Conservation (phyloP, 2,888 invertebrate species). For the Norana najaformis region DNA sequence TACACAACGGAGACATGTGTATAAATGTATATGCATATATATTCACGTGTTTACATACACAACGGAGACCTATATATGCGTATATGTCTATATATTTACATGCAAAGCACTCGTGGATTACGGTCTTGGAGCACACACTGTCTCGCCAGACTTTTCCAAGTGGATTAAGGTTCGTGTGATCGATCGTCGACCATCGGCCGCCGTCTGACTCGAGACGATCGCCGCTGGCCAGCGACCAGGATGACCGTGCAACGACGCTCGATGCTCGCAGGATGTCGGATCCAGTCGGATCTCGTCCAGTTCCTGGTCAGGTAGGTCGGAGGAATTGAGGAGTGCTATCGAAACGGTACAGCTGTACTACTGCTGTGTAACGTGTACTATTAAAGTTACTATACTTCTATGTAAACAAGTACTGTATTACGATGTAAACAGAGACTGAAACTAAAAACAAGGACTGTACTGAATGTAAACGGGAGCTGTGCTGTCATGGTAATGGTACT, state of each 20-base stretch:
- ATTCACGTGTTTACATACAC: background rate
- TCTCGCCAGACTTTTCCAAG: conserved; percentile 13
- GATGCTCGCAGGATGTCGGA: background rate
- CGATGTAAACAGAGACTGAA: background rate
- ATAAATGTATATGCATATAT: background rate
- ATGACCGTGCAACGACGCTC: background rate
- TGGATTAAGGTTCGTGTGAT: background rate
- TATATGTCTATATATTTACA: background rate
- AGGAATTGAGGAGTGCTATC: background rate
- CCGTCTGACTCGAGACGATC: conserved; percentile 13
- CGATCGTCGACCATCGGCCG: background rate
- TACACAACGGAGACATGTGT: too few species aligned
- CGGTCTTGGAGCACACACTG: background rate
- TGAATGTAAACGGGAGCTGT: background rate
- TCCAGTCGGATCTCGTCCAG: conserved; percentile 5
- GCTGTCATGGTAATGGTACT: background rate
- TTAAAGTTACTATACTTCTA: background rate
- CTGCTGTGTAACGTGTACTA: background rate
- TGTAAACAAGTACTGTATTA: background rate
- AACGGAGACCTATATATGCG: background rate
- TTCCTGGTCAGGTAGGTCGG: background rate
- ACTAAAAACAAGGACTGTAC: too few species aligned
- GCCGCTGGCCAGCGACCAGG: background rate
- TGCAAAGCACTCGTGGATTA: background rate
- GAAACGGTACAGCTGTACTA: background rate